Evolutionary conservation across 2,113 vertebrate species (phyloP), one percentile per base, ranked within the genome.

Genomic region (Pseudorasbora parva): DNA sequence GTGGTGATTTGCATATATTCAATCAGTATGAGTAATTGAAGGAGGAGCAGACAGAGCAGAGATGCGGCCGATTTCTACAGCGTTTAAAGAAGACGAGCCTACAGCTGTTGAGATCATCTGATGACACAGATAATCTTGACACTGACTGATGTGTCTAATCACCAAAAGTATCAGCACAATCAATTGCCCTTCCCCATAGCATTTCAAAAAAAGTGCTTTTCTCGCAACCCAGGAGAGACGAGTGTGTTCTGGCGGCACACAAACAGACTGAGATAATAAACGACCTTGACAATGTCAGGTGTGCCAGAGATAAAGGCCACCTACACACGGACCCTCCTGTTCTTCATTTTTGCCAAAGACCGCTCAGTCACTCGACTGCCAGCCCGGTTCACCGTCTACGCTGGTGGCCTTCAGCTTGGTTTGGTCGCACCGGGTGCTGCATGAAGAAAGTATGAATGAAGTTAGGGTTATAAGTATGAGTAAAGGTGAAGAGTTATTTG

Each of bases 61-160:
- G 88, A 81, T 73, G 81, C 60, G 73, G 77, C 86, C 80, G 86
- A 90, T 91, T 90, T 87, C 90, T 88, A 91, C 83, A 19, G 66
- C 37, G 64, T 86, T 88, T 82, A 81, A 86, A 81, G 90, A 91
- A 84, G 87, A 82, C 79, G 79, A 73, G 77, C 83, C 79, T 64
- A 86, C 77, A 83, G 78, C 74, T 49, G 73, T 59, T 64, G 66
- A 80, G 84, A 86, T 82, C 78, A 91, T 90, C 91, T 91, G 93
- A 93, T 93, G 89, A 91, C 91, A 91, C 90, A 89, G 93, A 94
- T 93, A 92, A 93, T 93, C 89, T 90, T 93, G 93, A 94, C 92
- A 93, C 88, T 94, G 94, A 95, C 90, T 94, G 94, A 94, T 94
- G 93, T 91, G 87, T 94, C 91, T 93, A 93, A 94, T 94, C 94